Percentiles rank a stretch among this genome's conserved stretches.
phyloP scores from a whole-genome alignment of 2,888 invertebrate species.

The Odontothrips loti region DNA sequence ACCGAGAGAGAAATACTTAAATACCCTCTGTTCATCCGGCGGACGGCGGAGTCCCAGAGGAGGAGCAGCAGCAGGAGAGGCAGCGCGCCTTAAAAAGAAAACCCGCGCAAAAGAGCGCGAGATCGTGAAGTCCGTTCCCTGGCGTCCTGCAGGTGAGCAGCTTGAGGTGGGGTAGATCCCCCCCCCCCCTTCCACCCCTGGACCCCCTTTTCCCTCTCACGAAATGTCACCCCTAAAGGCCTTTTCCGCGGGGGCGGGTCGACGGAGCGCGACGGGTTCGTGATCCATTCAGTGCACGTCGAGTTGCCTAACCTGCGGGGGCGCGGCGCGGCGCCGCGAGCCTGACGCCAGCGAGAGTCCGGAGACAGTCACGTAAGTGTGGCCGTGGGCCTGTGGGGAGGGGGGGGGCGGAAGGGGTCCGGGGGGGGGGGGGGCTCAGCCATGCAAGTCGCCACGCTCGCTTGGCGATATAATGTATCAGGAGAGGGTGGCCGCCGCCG shows the following conservation, averaged over 20 bases:
- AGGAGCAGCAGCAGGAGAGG: no score
- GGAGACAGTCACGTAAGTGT: no score
- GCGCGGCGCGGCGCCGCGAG: not conserved
- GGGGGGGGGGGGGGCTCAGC: not conserved
- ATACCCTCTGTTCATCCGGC: no score
- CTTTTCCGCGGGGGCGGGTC: no score
- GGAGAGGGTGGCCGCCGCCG: not conserved
- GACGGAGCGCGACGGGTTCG: not conserved
- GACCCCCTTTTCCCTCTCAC: no score
- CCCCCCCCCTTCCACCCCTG: not conserved
- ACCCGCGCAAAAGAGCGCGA: no score
- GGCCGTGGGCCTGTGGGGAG: not conserved
- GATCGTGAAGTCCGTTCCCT: no score
- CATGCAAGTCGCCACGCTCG: constrained; percentile 3
- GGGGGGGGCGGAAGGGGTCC: not conserved
- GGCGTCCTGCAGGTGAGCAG: not conserved
- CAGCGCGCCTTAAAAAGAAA: no score
- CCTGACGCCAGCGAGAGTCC: not conserved
- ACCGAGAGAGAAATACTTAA: no score
- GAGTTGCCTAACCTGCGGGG: not conserved
- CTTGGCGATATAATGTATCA: constrained; percentile 12
- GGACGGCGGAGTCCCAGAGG: no score
- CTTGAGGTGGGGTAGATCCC: not conserved
- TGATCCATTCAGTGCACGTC: constrained; percentile 16
- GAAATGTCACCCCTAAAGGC: no score